phyloP scores from a whole-genome alignment of 2,888 invertebrate genomes.

The Capitulum mitella region DNA sequence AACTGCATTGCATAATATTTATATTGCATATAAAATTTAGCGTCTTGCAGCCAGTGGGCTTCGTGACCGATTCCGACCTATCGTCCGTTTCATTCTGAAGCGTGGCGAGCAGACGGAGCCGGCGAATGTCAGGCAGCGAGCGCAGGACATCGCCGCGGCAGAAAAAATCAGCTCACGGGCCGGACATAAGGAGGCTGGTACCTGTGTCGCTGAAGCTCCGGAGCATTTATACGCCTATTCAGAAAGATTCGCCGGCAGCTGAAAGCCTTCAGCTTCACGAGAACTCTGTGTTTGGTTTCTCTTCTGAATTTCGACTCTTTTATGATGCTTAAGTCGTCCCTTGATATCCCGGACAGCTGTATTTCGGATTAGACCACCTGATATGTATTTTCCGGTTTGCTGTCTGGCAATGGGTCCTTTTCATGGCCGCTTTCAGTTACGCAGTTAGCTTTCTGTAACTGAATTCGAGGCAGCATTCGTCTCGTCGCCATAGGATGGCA shows the following conservation, averaged over 20 bases:
- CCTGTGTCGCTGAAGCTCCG: background rate
- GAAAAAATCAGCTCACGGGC: background rate
- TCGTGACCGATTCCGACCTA: background rate
- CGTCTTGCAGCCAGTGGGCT: background rate
- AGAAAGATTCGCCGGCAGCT: background rate
- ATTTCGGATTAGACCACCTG: background rate
- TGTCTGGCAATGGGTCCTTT: background rate
- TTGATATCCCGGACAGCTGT: too few relatives aligned
- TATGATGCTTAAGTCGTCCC: too few relatives aligned
- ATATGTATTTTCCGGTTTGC: background rate
- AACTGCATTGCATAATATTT: background rate
- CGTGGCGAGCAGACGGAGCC: background rate
- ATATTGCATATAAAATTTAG: background rate
- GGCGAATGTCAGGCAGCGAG: background rate
- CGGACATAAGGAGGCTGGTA: constrained; percentile 3
- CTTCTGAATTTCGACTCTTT: too few relatives aligned
- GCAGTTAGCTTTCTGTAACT: background rate
- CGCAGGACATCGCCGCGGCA: background rate
- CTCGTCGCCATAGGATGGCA: background rate
- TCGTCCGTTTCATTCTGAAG: background rate
- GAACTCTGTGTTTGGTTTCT: background rate
- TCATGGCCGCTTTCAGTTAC: too few relatives aligned
- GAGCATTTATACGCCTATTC: background rate
- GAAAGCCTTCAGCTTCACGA: background rate
- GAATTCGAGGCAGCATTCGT: background rate